Conservation (phyloP, 2,113 vertebrate species). For the Hemibagrus wyckioides region DNA sequence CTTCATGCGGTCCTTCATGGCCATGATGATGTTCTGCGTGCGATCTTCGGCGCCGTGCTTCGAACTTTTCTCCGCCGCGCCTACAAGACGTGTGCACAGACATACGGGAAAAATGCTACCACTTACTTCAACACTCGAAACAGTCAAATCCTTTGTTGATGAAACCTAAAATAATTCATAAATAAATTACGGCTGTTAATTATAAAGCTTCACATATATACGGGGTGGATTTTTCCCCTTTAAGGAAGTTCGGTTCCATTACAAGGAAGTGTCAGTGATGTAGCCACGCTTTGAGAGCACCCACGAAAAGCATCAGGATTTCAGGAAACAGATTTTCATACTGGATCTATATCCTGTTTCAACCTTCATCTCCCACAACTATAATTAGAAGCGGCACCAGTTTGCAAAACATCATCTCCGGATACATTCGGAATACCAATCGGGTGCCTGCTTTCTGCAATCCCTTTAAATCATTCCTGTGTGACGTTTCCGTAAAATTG, state of each 20-base stretch:
- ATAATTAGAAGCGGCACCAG: not conserved
- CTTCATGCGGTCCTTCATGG: constrained; percentile 99
- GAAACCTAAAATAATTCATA: not conserved
- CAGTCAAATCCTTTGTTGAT: not conserved
- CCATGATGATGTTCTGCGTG: constrained; percentile 99
- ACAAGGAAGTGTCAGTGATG: not conserved
- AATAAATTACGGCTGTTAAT: not conserved
- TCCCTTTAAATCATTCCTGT: not conserved
- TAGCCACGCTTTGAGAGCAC: not conserved
- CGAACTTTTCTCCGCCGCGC: constrained; percentile 94
- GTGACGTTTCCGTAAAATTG: not conserved
- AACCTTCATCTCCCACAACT: not conserved
- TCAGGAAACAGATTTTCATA: not conserved
- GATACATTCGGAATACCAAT: not conserved
- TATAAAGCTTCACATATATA: not conserved
- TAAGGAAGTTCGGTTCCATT: not conserved
- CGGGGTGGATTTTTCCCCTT: not conserved
- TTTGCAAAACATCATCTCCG: not conserved
- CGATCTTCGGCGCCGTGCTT: constrained; percentile 97
- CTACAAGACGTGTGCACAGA: constrained; percentile 61
- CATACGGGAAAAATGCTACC: not conserved
- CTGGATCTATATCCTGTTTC: not conserved
- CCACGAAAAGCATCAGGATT: not conserved
- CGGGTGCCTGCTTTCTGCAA: not conserved
- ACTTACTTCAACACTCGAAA: not conserved